Evolutionary conservation across 2,113 vertebrate genomes (phyloP).

Genomic region (Pterocles burchelli): DNA sequence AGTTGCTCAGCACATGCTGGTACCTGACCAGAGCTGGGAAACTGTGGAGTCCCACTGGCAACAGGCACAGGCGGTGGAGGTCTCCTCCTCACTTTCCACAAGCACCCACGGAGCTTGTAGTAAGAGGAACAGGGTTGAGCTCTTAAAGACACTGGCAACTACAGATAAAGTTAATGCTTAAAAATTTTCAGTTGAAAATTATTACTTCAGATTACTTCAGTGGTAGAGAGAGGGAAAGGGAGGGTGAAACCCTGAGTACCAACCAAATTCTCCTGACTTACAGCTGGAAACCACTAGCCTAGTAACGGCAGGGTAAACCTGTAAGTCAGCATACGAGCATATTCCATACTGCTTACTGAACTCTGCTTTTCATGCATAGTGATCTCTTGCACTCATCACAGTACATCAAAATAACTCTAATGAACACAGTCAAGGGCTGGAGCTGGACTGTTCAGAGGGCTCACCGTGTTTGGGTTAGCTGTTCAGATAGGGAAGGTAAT

Average conservation of each 20-base stretch:
- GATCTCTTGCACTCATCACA: not conserved
- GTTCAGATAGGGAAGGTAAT: too few relatives aligned
- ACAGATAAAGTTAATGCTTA: not conserved
- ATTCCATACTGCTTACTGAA: not conserved
- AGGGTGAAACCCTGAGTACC: not conserved
- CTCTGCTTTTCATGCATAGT: not conserved
- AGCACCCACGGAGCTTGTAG: not conserved
- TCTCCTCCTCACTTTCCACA: not conserved
- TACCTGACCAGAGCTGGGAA: not conserved
- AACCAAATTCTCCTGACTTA: not conserved
- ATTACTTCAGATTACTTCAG: not conserved
- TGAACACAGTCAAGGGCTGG: not conserved
- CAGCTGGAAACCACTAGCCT: not conserved
- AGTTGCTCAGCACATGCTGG: not conserved
- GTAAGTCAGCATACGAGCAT: not conserved
- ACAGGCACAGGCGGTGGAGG: not conserved
- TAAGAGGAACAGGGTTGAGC: not conserved
- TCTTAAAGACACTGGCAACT: not conserved
- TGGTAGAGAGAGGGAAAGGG: not conserved
- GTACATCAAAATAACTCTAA: not conserved
- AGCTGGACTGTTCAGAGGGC: not conserved
- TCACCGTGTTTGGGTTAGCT: not conserved
- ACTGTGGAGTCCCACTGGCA: not conserved
- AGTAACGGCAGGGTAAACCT: not conserved
- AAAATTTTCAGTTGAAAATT: not conserved